phyloP scores from a whole-genome alignment of 2,888 invertebrate genomes.

The Spodoptera exigua region DNA sequence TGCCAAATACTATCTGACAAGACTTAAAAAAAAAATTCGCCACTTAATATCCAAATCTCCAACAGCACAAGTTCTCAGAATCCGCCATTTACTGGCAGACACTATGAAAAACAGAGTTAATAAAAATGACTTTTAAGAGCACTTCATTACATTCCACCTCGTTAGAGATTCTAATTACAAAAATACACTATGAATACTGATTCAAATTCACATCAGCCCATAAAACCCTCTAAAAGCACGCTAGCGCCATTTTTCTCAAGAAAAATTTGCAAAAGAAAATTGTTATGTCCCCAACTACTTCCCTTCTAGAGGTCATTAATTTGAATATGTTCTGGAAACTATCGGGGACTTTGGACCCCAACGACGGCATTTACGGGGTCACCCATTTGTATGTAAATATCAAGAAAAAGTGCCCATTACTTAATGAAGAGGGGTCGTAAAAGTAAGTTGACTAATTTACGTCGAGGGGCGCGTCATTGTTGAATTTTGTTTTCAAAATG shows the following conservation, averaged over 20 bases:
- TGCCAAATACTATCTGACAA: too few relatives aligned
- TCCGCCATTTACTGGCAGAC: too few relatives aligned
- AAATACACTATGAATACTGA: constrained; percentile 31
- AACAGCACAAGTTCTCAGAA: too few relatives aligned
- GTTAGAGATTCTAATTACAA: constrained; percentile 18
- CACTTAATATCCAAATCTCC: too few relatives aligned
- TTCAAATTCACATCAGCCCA: constrained; percentile 35
- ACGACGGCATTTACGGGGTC: constrained; percentile 23
- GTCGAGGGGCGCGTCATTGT: neutral
- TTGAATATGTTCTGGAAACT: constrained; percentile 42
- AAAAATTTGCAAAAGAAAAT: constrained; percentile 37
- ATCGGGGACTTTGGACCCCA: constrained; percentile 23
- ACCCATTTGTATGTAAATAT: constrained; percentile 53
- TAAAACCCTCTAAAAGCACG: constrained; percentile 6
- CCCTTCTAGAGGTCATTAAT: constrained; percentile 31
- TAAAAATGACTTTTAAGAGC: too few relatives aligned
- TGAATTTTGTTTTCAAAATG: constrained; percentile 32
- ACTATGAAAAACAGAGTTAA: too few relatives aligned
- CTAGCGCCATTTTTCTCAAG: constrained; percentile 38
- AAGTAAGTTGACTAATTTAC: constrained; percentile 43
- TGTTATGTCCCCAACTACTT: constrained; percentile 37
- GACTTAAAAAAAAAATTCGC: too few relatives aligned
- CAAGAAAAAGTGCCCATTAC: constrained; percentile 36
- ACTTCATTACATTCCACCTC: too few relatives aligned
- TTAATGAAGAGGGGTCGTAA: constrained; percentile 40